A percentile compares a stretch with the other conserved stretches of the same genome.
Evolutionary conservation across 1,140 invertebrate genomes (phyloP).

Genomic region (Pachyrhynchus sulphureomaculatus): DNA sequence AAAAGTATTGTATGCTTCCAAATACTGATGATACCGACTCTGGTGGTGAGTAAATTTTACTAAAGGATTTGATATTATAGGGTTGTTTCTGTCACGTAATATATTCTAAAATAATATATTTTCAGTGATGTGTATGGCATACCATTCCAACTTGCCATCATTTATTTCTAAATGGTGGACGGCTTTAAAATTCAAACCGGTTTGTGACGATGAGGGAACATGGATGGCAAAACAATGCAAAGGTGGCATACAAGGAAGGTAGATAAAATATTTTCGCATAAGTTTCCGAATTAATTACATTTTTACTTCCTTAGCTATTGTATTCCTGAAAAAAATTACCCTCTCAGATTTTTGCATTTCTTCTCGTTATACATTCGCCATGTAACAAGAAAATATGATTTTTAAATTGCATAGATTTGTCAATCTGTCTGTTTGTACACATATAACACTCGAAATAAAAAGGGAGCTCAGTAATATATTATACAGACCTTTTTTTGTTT

Average conservation of each 20-base stretch:
- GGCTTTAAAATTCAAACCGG: conserved; percentile 48
- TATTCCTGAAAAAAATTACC: not conserved
- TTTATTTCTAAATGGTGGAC: conserved; percentile 22
- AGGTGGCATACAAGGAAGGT: conserved; percentile 59
- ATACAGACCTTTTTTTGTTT: too few relatives aligned
- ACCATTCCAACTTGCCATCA: conserved; percentile 25
- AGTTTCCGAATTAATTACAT: not conserved
- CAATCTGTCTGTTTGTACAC: too few relatives aligned
- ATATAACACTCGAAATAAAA: too few relatives aligned
- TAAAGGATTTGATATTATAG: too few relatives aligned
- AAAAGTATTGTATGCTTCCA: conserved; percentile 12
- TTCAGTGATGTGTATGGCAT: conserved; percentile 31
- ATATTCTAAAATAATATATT: not conserved
- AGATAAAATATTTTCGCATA: conserved; percentile 12
- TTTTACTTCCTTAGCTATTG: not conserved
- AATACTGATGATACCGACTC: not conserved
- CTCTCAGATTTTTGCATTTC: too few relatives aligned
- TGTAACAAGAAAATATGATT: too few relatives aligned
- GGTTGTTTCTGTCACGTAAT: too few relatives aligned
- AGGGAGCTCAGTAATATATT: too few relatives aligned
- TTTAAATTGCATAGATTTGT: too few relatives aligned
- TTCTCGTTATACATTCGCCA: too few relatives aligned
- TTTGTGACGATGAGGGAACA: conserved; percentile 56
- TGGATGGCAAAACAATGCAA: conserved; percentile 61
- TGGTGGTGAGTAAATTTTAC: not conserved